Evolutionary conservation across 2,113 vertebrate species (phyloP).

Genomic region (Ahaetulla prasina): DNA sequence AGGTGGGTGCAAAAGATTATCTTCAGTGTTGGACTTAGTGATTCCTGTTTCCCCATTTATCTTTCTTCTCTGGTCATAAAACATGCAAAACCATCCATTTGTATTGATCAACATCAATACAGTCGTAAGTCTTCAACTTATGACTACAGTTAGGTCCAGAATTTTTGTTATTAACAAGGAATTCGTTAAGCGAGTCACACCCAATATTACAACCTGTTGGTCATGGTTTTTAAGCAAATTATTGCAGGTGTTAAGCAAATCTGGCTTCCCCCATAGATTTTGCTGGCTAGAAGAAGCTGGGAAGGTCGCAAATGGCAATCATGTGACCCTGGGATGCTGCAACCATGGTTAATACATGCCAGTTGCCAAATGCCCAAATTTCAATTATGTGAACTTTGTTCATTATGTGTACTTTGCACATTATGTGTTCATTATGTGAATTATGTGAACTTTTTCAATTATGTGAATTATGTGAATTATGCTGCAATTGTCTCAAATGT

Average conservation of each 20-base stretch:
- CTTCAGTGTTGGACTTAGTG: background rate
- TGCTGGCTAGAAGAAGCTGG: background rate
- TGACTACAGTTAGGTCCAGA: background rate
- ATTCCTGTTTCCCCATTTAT: background rate
- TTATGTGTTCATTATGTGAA: too few relatives aligned
- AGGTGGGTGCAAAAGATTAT: background rate
- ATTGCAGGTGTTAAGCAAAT: background rate
- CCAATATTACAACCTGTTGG: background rate
- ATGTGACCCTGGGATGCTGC: background rate
- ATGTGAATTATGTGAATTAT: background rate
- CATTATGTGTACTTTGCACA: too few relatives aligned
- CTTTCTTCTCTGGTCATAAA: background rate
- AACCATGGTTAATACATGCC: background rate
- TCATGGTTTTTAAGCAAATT: background rate
- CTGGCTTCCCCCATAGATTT: background rate
- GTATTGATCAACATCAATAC: background rate
- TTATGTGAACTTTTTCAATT: background rate
- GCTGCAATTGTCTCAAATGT: background rate
- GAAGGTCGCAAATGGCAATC: background rate
- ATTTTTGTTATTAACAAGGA: background rate
- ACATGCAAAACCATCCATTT: background rate
- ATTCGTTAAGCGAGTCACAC: background rate
- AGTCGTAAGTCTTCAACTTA: background rate
- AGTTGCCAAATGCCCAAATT: background rate
- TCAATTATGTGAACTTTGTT: background rate